Conservation (phyloP, 2,113 vertebrate species). For the Argyrosomus japonicus region DNA sequence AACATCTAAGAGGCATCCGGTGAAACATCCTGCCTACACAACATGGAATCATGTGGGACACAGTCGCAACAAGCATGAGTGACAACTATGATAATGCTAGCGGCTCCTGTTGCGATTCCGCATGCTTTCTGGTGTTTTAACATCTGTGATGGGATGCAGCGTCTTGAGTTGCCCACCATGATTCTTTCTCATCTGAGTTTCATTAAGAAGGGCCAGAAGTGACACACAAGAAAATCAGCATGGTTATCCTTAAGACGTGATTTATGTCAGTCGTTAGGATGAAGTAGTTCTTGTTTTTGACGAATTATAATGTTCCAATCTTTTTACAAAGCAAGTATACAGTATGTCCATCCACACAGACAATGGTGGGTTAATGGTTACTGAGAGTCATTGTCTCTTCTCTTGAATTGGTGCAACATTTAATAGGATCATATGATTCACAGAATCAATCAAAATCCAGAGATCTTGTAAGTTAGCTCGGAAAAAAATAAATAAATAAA, state of each 20-base stretch:
- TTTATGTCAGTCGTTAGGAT: neutral
- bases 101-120: slow-evolving; percentile 71
- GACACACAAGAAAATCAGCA: neutral
- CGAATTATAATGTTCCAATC: neutral
- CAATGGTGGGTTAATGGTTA: neutral
- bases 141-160: slow-evolving; percentile 65
- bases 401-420: neutral
- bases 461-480: neutral
- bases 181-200: slow-evolving; percentile 15
- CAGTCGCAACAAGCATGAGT: slow-evolving; percentile 69
- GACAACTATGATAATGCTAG: slow-evolving; percentile 75
- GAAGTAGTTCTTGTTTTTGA: neutral
- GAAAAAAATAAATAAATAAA: neutral
- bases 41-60: slow-evolving; percentile 62
- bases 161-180: slow-evolving; percentile 34
- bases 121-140: slow-evolving; percentile 66
- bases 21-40: slow-evolving; percentile 60
- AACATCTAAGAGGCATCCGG: slow-evolving; percentile 47
- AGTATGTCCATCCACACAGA: neutral
- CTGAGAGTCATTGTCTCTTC: neutral
- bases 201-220: neutral
- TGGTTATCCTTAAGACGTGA: neutral
- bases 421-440: slow-evolving; percentile 5
- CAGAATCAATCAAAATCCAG: neutral
- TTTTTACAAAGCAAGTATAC: neutral